A percentile compares a stretch with the other conserved stretches of the same genome.
Conservation (phyloP, 2,113 vertebrate species). For the Actinemys pallida region DNA sequence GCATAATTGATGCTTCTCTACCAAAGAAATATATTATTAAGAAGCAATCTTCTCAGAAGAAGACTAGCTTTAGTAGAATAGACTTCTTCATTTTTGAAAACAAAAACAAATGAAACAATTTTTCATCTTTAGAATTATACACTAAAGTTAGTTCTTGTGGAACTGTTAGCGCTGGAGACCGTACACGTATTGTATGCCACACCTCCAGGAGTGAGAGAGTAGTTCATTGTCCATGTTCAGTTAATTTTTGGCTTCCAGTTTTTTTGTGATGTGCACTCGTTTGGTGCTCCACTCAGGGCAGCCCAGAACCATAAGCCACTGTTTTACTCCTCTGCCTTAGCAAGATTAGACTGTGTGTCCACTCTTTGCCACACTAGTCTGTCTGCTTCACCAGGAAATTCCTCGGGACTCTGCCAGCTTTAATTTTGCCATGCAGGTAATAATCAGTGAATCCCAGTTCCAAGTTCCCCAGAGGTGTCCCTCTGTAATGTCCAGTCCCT, state of each 20-base stretch:
- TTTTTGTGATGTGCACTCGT: background rate
- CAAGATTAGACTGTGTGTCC: background rate
- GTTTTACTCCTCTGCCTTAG: background rate
- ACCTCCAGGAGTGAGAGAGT: background rate
- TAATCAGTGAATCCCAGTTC: background rate
- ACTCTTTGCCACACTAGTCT: background rate
- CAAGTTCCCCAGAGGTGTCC: background rate
- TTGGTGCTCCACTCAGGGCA: background rate
- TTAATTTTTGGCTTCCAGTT: background rate
- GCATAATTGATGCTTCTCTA: background rate
- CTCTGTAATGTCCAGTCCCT: background rate
- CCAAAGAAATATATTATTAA: background rate
- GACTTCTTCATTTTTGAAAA: background rate
- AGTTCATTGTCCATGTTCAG: background rate
- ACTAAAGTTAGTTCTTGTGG: background rate
- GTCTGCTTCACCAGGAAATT: background rate
- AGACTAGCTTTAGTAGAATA: background rate
- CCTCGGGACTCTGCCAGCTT: background rate
- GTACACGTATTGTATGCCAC: background rate
- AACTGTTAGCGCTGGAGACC: background rate
- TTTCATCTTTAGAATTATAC: background rate
- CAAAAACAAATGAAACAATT: background rate
- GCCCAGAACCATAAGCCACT: background rate
- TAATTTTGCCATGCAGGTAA: background rate
- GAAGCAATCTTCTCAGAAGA: background rate